Evolutionary conservation across 2,888 invertebrate genomes (phyloP), one percentile per base, ranked within the genome.

Genomic region (Drosophila limbata): DNA sequence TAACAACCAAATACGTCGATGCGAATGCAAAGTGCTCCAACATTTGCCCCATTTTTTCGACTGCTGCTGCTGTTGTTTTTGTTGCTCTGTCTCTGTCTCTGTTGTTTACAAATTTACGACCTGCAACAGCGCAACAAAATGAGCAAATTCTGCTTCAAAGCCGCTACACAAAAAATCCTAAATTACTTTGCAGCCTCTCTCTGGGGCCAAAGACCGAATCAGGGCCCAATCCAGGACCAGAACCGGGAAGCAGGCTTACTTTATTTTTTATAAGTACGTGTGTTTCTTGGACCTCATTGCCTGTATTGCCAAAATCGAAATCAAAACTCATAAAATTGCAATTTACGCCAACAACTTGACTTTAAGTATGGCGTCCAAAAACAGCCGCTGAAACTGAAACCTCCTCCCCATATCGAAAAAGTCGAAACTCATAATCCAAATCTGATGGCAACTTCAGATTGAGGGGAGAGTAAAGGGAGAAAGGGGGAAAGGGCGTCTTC

Each of bases 241-340:
- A 17, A 33, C 51, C 42, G 28, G 52, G 44, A 39, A 25, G 35
- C 62, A 35, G 31, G 31, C 21, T 9, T 50, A 19, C 8, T 50
- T 6, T 9, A 31, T 40, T 48, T 60, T 69, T 61, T 64, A 63
- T 61, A 61, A 48, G 45, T 25, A 57, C 47, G 37, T 47, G 60
- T 17, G 42, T 40, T 48, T 53, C 25, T 44, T 39, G 42, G 21
- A 28, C 48, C 9, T 9, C 15, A 51, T 67, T 68, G 69, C 55
- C 45, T 33, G 68, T 55, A 83, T 74, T 72, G 73, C 53, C 19
- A 65, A 77, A 76, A 81, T 77, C 81, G 69, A 75, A 84, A 86
- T 86, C 87, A 84, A 86, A 85, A 84, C 81, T 82, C 87, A 84
- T 85, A 87, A 82, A 85, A 85, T 69, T 84, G 83, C 83, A 83